Evolutionary conservation across 2,888 invertebrate species (phyloP).

Genomic region (Brenthis ino): DNA sequence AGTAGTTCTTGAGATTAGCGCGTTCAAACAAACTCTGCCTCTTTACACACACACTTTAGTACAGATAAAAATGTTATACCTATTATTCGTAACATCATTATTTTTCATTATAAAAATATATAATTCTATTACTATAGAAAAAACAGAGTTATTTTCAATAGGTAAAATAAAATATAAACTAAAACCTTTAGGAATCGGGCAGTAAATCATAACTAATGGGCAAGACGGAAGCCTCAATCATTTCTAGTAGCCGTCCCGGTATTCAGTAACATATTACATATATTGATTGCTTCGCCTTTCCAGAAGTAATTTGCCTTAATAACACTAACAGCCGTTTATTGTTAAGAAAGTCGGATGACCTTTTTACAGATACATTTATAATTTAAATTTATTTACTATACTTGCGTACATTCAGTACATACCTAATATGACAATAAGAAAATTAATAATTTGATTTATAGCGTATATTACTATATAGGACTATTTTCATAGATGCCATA

Average conservation of each 20-base stretch:
- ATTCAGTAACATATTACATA: constrained; percentile 64
- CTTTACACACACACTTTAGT: too few species aligned
- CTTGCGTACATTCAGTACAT: neutral
- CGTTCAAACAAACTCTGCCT: too few species aligned
- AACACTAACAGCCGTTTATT: constrained; percentile 61
- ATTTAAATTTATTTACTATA: constrained; percentile 4
- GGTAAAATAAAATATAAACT: constrained; percentile 15
- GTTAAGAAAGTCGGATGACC: constrained; percentile 34
- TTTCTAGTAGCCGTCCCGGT: constrained; percentile 55
- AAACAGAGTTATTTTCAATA: constrained; percentile 2
- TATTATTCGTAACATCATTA: too few species aligned
- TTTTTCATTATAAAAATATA: too few species aligned
- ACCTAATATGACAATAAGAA: constrained; percentile 5
- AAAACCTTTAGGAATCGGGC: constrained; percentile 38
- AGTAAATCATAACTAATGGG: constrained; percentile 71
- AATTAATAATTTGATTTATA: neutral
- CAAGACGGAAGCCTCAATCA: constrained; percentile 66
- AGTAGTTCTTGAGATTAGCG: too few species aligned
- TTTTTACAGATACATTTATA: constrained; percentile 20
- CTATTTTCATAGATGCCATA: too few species aligned
- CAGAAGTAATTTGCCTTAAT: constrained; percentile 73
- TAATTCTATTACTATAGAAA: neutral
- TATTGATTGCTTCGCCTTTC: constrained; percentile 59
- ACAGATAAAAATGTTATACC: too few species aligned
- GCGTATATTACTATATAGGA: too few species aligned